These are phyloP conservation scores for Coreoperca whiteheadi DNA, from an alignment of 2,113 vertebrate genomes.

Conservation along the genomic window DNA sequence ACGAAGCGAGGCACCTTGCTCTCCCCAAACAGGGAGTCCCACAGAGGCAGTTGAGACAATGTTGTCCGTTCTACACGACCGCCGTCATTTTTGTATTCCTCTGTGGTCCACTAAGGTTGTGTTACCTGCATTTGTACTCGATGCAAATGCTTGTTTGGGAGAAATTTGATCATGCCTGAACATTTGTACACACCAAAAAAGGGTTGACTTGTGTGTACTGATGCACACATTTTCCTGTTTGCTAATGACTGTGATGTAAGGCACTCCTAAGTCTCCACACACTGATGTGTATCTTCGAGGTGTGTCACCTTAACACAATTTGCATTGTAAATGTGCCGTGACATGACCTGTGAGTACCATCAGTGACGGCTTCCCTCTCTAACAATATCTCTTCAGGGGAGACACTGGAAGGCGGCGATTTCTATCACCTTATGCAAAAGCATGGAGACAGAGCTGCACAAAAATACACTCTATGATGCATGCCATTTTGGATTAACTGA, in stretches of 20 bases:
- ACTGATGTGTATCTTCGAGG: not conserved
- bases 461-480: not conserved
- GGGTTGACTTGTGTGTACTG: not conserved
- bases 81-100: slow-evolving; percentile 18
- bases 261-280: not conserved
- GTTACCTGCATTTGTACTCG: not conserved
- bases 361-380: not conserved
- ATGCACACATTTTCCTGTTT: slow-evolving; percentile 25
- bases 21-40: slow-evolving; percentile 5
- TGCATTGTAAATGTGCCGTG: slow-evolving; percentile 56
- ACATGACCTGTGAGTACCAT: not conserved
- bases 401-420: not conserved
- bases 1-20: slow-evolving; percentile 2
- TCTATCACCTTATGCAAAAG: not conserved
- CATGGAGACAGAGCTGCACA: not conserved
- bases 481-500: no score
- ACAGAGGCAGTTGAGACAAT: slow-evolving; percentile 9
- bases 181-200: not conserved
- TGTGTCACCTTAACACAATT: slow-evolving; percentile 19
- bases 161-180: not conserved
- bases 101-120: not conserved
- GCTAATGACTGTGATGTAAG: not conserved
- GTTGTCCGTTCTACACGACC: slow-evolving; percentile 3
- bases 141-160: not conserved
- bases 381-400: not conserved